Conservation (phyloP, 30 jellyfish, hydroid and myxozoan species). For the Aurelia sp. region DNA sequence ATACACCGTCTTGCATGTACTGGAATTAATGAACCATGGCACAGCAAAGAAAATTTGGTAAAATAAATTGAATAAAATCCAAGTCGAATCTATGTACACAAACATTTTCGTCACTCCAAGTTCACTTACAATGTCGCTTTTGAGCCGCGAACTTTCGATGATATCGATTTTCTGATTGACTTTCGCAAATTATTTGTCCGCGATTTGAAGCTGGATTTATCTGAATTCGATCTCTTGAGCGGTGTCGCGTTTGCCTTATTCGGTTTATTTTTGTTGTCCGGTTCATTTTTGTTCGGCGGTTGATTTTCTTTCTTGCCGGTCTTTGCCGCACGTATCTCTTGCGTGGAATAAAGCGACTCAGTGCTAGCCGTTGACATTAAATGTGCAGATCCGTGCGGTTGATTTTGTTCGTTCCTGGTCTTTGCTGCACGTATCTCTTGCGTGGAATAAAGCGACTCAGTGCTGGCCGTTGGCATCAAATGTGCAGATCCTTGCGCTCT, state of each 20-base stretch:
- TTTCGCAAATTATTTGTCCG: slow-evolving; percentile 61
- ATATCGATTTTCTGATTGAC: slow-evolving; percentile 52
- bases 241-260: slow-evolving; percentile 35
- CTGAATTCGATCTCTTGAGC: slow-evolving; percentile 44
- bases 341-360: slow-evolving; percentile 20
- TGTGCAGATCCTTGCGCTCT: slow-evolving; percentile 72
- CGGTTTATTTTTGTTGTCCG: not conserved
- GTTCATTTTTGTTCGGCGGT: not conserved
- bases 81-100: too few species aligned
- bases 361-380: slow-evolving; percentile 17
- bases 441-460: slow-evolving; percentile 28
- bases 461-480: slow-evolving; percentile 18
- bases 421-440: not conserved
- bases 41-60: too few species aligned
- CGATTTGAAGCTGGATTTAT: slow-evolving; percentile 48
- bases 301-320: not conserved
- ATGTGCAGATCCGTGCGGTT: slow-evolving; percentile 65
- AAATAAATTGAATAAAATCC: too few species aligned
- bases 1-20: too few species aligned
- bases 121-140: slow-evolving; percentile 15
- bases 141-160: slow-evolving; percentile 64
- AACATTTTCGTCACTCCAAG: not conserved
- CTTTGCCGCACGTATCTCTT: not conserved
- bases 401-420: slow-evolving; percentile 6
- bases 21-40: too few species aligned